Percentiles rank a stretch among this genome's conserved stretches.
phyloP scores from a whole-genome alignment of 2,888 invertebrate species.

The Petrolisthes cinctipes region DNA sequence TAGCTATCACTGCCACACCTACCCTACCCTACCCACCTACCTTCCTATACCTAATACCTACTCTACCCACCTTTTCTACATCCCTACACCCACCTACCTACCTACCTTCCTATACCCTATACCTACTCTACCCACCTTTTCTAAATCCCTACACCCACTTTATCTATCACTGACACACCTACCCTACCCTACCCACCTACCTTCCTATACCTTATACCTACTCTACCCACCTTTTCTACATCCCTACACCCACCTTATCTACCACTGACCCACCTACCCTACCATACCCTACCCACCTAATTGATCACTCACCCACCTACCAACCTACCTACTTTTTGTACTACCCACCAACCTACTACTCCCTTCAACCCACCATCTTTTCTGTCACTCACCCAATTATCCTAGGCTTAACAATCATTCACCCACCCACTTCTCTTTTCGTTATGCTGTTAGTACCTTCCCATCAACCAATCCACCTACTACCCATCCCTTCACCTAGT shows the following conservation, averaged over 20 bases:
- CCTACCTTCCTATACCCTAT: background rate
- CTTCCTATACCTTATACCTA: background rate
- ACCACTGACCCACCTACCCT: background rate
- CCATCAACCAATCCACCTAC: no score
- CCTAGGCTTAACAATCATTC: no score
- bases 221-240: background rate
- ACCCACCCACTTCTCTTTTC: no score
- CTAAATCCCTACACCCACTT: background rate
- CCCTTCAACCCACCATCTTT: no score
- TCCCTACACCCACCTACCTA: background rate
- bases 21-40: constrained; percentile 5
- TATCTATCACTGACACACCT: no score
- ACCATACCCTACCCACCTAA: background rate
- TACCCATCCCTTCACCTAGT: no score
- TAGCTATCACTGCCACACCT: no score
- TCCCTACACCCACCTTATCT: background rate
- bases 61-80: background rate
- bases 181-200: constrained; percentile 11
- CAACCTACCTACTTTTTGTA: background rate
- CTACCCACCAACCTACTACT: no score
- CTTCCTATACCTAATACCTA: background rate
- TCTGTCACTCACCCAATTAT: no score
- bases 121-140: background rate
- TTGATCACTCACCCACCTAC: background rate
- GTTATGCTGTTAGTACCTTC: no score